Conservation (phyloP, 2,113 vertebrate species). For the Hippocampus abdominalis region DNA sequence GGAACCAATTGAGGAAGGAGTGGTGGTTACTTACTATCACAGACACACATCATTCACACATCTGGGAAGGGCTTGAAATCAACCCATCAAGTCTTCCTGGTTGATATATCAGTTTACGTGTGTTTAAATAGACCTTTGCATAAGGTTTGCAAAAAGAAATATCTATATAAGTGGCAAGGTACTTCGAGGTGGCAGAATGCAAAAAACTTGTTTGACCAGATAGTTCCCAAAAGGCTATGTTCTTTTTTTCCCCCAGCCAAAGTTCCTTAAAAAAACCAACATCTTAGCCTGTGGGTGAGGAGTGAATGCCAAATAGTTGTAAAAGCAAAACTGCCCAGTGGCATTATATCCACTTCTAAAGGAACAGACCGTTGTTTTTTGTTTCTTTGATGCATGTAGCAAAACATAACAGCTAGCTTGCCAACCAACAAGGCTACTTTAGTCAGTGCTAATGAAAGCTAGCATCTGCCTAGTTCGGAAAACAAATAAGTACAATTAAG, state of each 20-base stretch:
- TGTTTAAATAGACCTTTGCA: background rate
- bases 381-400: too few species aligned
- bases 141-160: background rate
- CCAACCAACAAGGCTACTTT: too few species aligned
- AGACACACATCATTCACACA: conserved; percentile 32
- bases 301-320: too few species aligned
- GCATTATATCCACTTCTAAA: too few species aligned
- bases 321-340: too few species aligned
- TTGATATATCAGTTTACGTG: background rate
- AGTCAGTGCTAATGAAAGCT: too few species aligned
- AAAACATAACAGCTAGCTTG: too few species aligned
- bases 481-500: too few species aligned
- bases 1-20: conserved; percentile 35
- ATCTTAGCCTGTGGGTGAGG: too few species aligned
- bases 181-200: background rate
- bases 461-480: too few species aligned
- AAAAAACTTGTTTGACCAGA: background rate
- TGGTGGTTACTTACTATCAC: conserved; percentile 57
- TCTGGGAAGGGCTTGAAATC: conserved; percentile 37
- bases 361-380: too few species aligned
- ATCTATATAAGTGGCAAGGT: background rate
- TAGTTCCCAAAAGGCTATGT: too few species aligned
- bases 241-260: background rate
- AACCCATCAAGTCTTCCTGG: conserved; percentile 16
- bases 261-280: background rate